Percentiles rank a stretch among this genome's conserved stretches.
Evolutionary conservation across 2,888 invertebrate species (phyloP).

Genomic region (Meganola albula): DNA sequence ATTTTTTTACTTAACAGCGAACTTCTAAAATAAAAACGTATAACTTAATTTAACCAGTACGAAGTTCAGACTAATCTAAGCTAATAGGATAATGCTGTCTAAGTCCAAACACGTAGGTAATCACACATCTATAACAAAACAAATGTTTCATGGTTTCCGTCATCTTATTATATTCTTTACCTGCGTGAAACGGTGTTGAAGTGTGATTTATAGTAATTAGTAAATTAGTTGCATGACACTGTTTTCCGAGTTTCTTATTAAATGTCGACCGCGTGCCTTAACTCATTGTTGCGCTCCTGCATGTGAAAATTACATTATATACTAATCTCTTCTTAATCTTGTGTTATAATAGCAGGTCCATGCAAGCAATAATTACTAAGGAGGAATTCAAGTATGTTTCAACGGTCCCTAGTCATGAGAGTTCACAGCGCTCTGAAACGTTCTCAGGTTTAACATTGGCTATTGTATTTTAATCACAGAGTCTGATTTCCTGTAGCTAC

Average conservation of each 20-base stretch:
- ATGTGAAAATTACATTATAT: constrained; percentile 32
- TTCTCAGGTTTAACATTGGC: constrained; percentile 37
- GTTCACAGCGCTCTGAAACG: constrained; percentile 39
- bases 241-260: constrained; percentile 36
- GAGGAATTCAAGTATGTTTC: constrained; percentile 36
- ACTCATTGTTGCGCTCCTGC: constrained; percentile 43
- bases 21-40: no score
- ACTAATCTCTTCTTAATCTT: constrained; percentile 41
- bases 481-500: constrained; percentile 32
- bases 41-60: no score
- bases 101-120: no score
- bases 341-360: constrained; percentile 25
- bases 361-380: constrained; percentile 32
- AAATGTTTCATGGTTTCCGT: no score
- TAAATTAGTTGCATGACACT: constrained; percentile 32
- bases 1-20: no score
- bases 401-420: constrained; percentile 31
- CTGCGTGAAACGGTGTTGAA: no score
- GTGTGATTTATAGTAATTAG: constrained; percentile 32
- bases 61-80: no score
- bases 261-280: constrained; percentile 30
- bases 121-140: no score
- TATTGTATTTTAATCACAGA: constrained; percentile 33
- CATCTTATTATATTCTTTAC: no score
- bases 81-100: no score